Evolutionary conservation across 2,888 invertebrate genomes (phyloP).

Genomic region (Orthonevra nobilis): DNA sequence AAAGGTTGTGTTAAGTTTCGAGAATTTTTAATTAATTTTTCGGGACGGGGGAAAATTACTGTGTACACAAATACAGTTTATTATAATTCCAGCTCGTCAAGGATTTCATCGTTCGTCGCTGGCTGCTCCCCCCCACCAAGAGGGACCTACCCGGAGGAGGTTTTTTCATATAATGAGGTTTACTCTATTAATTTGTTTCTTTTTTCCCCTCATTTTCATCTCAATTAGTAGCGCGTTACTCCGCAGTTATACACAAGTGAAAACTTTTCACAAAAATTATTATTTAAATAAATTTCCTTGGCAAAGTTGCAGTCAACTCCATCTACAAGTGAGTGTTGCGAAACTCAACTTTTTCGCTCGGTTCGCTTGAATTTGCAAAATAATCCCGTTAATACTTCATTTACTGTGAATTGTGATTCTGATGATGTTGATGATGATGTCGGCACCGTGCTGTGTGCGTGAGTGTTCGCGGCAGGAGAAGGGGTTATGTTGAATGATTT

Average conservation of each 20-base stretch:
- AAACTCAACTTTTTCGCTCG: no score
- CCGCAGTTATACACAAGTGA: conserved; percentile 23
- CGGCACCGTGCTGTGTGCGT: not conserved
- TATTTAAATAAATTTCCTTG: conserved; percentile 26
- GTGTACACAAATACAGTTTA: conserved; percentile 63
- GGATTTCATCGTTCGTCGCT: no score
- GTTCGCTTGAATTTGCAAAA: conserved; percentile 32
- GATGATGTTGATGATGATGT: not conserved
- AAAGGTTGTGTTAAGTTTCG: conserved; percentile 64
- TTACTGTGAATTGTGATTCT: conserved; percentile 27
- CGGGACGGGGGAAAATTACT: conserved; percentile 57
- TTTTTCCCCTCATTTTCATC: conserved; percentile 7
- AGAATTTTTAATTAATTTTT: conserved; percentile 67
- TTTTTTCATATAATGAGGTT: conserved; percentile 67
- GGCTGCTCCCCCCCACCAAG: not conserved
- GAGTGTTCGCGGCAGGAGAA: not conserved
- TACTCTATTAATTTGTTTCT: conserved; percentile 30
- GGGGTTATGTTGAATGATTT: conserved; percentile 1
- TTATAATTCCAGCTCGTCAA: conserved; percentile 48
- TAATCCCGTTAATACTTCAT: conserved; percentile 44
- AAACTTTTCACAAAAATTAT: conserved; percentile 38
- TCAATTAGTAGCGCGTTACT: conserved; percentile 46
- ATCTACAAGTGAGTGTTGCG: no score
- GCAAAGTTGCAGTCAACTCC: no score
- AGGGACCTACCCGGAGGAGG: no score